These are phyloP conservation scores for Chironomus riparius DNA, from an alignment of 2,888 invertebrate genomes.

Conservation along the genomic window DNA sequence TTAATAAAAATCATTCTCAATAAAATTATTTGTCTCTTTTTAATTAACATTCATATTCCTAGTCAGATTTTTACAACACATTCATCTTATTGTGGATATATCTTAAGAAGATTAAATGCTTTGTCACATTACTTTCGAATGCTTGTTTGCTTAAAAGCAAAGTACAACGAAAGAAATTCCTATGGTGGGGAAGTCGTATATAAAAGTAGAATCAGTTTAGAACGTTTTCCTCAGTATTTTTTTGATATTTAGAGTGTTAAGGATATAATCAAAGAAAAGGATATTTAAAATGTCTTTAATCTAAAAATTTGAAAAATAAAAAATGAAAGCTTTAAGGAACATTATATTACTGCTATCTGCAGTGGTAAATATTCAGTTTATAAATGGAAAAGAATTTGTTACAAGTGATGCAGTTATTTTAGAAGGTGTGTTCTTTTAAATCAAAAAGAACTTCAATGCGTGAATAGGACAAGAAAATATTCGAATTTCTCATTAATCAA, in stretches of 20 bases:
- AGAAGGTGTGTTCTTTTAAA: constrained; percentile 11
- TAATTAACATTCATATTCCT: no score
- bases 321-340: not conserved
- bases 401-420: constrained; percentile 16
- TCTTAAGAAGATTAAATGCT: not conserved
- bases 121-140: not conserved
- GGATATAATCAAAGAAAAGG: no score
- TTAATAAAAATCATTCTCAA: no score
- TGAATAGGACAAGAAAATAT: not conserved
- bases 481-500: not conserved
- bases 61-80: not conserved
- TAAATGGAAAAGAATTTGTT: not conserved
- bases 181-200: not conserved
- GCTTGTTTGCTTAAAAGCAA: not conserved
- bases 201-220: not conserved
- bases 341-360: not conserved
- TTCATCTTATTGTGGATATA: not conserved
- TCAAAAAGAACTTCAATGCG: not conserved
- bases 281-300: no score
- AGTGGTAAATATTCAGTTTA: not conserved
- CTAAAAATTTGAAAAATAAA: not conserved
- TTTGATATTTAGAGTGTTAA: not conserved
- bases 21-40: no score
- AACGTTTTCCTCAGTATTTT: not conserved
- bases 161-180: constrained; percentile 8